Evolutionary conservation across 2,113 vertebrate species (phyloP), one percentile per base, ranked within the genome.

Genomic region (Odontesthes bonariensis): DNA sequence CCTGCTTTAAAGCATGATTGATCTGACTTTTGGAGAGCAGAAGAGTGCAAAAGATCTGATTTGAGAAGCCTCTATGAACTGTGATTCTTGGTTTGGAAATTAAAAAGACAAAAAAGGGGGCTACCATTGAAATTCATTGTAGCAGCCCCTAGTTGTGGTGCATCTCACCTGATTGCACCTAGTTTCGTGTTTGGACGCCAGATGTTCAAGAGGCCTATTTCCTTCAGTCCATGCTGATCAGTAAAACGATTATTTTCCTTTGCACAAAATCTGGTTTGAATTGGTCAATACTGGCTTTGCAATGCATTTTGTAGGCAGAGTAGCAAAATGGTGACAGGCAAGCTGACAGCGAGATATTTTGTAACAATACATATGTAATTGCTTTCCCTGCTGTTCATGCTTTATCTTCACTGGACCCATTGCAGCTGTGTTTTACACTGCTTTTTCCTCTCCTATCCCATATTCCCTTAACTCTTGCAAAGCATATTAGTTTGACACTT

Each of bases 311-410:
- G 64, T 76, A 72, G 65, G 71, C 70, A 77, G 62, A 64, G 61
- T 16, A 19, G 75, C 52, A 76, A 64, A 74, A 76, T 20, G 46
- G 71, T 77, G 87, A 88, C 84, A 86, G 77, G 84, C 83, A 77
- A 72, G 90, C 83, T 81, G 91, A 88, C 90, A 83, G 86, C 79
- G 40, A 72, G 69, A 86, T 77, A 90, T 92, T 88, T 80, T 74
- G 52, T 88, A 92, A 93, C 92, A 92, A 92, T 91, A 81, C 89
- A 84, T 79, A 74, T 89, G 88, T 92, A 91, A 93, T 92, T 91
- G 82, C 89, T 89, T 92, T 86, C 81, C 86, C 77, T 65, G 87
- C 86, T 83, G 80, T 67, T 87, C 71, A 22, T 20, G 78, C 82
- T 91, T 93, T 91, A 92, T 93, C 92, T 92, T 86, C 78, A 61